Percentiles rank a stretch among this genome's conserved stretches.
Conservation (phyloP, 2,113 vertebrate genomes). For the Microcebus griseorufus region DNA sequence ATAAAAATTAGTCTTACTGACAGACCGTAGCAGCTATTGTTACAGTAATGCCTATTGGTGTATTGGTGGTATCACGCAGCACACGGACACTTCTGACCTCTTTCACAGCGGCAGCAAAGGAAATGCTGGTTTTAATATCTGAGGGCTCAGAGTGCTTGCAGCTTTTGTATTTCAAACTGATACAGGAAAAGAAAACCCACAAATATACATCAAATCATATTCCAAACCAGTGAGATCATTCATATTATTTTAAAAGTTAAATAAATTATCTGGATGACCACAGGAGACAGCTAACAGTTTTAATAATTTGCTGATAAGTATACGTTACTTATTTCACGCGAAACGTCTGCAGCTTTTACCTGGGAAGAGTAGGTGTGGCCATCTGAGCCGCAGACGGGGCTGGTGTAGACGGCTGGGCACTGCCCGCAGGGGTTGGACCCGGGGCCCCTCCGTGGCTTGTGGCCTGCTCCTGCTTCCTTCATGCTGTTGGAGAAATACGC, state of each 20-base stretch:
- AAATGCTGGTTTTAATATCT: background rate
- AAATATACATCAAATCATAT: background rate
- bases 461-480: conserved; percentile 91
- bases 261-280: background rate
- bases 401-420: conserved; percentile 91
- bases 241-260: background rate
- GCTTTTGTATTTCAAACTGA: background rate
- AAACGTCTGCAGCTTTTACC: conserved; percentile 82
- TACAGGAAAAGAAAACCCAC: background rate
- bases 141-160: background rate
- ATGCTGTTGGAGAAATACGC: conserved; percentile 84
- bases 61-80: background rate
- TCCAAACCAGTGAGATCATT: background rate
- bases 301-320: background rate
- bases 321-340: rapidly evolving
- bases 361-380: conserved; percentile 95
- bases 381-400: conserved; percentile 95
- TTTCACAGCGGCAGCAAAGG: background rate
- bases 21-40: background rate
- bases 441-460: conserved; percentile 88
- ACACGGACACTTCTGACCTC: background rate
- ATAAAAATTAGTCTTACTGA: background rate
- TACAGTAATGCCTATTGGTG: background rate
- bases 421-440: conserved; percentile 90
- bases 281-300: background rate